These are phyloP conservation scores for Polymixis lichenea DNA, from an alignment of 2,888 invertebrate species.

Conservation along the genomic window DNA sequence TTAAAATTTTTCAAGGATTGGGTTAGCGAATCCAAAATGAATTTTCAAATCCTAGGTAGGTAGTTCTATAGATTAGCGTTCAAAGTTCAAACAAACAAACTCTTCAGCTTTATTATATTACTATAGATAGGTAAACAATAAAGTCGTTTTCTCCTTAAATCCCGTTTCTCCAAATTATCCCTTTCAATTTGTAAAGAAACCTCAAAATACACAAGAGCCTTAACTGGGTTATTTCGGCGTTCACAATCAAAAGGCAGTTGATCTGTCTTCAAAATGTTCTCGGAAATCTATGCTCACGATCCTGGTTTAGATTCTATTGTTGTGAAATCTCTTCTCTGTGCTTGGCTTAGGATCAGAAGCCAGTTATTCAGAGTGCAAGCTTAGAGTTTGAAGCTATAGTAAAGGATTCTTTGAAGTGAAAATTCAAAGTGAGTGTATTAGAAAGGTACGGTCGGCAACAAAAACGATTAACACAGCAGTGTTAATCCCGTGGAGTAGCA, in stretches of 20 bases:
- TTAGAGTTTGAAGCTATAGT: constrained; percentile 25
- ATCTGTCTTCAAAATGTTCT: constrained; percentile 51
- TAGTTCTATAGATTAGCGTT: too few species aligned
- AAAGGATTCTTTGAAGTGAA: neutral
- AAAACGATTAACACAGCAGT: neutral
- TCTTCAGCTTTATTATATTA: too few species aligned
- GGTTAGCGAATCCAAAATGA: too few species aligned
- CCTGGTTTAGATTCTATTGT: constrained; percentile 53
- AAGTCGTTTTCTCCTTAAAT: neutral
- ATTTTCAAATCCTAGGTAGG: too few species aligned
- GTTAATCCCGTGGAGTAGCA: too few species aligned
- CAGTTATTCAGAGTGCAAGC: constrained; percentile 34
- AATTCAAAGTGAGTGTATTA: constrained; percentile 5
- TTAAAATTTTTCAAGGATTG: too few species aligned
- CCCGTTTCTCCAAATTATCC: constrained; percentile 1
- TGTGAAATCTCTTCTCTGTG: constrained; percentile 38
- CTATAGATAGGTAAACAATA: neutral
- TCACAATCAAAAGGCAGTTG: constrained; percentile 44
- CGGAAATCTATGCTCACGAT: constrained; percentile 38
- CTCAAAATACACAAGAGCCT: constrained; percentile 10
- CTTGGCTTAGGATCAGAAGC: constrained; percentile 34
- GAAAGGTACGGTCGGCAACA: neutral
- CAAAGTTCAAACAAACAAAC: too few species aligned
- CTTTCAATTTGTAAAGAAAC: constrained; percentile 26
- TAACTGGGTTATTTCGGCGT: constrained; percentile 16